Evolutionary conservation across 2,113 vertebrate species (phyloP).

Genomic region (Reinhardtius hippoglossoides): DNA sequence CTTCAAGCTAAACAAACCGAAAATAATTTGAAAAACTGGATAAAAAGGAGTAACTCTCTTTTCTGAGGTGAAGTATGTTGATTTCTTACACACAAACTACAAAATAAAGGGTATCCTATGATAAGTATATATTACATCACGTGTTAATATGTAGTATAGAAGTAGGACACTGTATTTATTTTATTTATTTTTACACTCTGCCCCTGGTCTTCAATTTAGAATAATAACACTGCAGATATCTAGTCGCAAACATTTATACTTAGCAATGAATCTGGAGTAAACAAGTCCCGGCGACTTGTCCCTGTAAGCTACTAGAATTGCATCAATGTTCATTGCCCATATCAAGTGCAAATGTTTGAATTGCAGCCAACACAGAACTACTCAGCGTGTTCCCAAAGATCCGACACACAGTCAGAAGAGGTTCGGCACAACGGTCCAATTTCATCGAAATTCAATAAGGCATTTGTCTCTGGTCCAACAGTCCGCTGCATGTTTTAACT

Average conservation of each 20-base stretch:
- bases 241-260: constrained; percentile 42
- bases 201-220: constrained; percentile 7
- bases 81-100: background rate
- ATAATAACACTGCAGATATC: constrained; percentile 25
- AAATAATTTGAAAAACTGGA: background rate
- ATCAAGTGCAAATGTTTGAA: constrained; percentile 48
- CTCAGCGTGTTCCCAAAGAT: constrained; percentile 8
- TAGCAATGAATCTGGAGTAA: constrained; percentile 49
- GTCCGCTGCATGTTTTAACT: background rate
- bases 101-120: background rate
- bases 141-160: background rate
- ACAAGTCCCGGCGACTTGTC: constrained; percentile 35
- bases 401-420: background rate
- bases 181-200: background rate
- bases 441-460: constrained; percentile 14
- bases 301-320: constrained; percentile 41
- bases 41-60: background rate
- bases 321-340: constrained; percentile 34
- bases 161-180: background rate
- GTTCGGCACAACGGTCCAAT: background rate
- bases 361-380: constrained; percentile 24
- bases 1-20: background rate
- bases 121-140: background rate
- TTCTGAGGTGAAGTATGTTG: background rate
- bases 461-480: constrained; percentile 4